Evolutionary conservation across 2,888 invertebrate genomes (phyloP).

Genomic region (Laspeyria flexula): DNA sequence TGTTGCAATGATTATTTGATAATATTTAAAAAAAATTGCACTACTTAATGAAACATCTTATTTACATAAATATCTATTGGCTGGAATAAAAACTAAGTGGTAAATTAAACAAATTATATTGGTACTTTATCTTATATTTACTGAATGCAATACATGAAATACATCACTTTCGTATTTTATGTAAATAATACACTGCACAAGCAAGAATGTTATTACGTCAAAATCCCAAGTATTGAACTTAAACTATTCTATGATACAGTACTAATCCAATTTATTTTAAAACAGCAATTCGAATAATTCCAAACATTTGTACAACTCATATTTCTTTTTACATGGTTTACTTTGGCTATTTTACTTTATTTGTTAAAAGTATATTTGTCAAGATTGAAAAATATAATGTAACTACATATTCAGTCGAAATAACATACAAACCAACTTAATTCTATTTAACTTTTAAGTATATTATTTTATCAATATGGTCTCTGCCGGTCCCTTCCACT

Average conservation of each 20-base stretch:
- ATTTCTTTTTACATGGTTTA: neutral
- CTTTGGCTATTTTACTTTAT: neutral
- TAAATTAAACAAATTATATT: neutral
- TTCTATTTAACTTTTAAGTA: slow-evolving; percentile 12
- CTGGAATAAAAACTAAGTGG: no score
- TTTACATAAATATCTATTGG: no score
- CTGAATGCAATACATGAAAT: slow-evolving; percentile 33
- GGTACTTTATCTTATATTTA: slow-evolving; percentile 31
- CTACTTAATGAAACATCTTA: no score
- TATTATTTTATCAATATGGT: slow-evolving; percentile 50
- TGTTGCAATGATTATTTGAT: no score
- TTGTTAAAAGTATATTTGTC: neutral
- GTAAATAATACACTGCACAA: slow-evolving; percentile 19
- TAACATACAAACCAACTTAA: slow-evolving; percentile 39
- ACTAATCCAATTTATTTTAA: slow-evolving; percentile 9
- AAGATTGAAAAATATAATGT: neutral
- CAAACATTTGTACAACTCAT: slow-evolving; percentile 10
- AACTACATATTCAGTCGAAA: slow-evolving; percentile 38
- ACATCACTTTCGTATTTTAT: slow-evolving; percentile 20
- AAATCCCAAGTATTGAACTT: slow-evolving; percentile 8
- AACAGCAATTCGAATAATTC: slow-evolving; percentile 8
- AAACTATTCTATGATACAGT: slow-evolving; percentile 1
- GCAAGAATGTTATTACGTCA: slow-evolving; percentile 17
- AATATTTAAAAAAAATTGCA: no score
- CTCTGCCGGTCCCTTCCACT: slow-evolving; percentile 79